A percentile compares a stretch with the other conserved stretches of the same genome.
Conservation (phyloP, 1,140 invertebrate species). For the Maniola jurtina region DNA sequence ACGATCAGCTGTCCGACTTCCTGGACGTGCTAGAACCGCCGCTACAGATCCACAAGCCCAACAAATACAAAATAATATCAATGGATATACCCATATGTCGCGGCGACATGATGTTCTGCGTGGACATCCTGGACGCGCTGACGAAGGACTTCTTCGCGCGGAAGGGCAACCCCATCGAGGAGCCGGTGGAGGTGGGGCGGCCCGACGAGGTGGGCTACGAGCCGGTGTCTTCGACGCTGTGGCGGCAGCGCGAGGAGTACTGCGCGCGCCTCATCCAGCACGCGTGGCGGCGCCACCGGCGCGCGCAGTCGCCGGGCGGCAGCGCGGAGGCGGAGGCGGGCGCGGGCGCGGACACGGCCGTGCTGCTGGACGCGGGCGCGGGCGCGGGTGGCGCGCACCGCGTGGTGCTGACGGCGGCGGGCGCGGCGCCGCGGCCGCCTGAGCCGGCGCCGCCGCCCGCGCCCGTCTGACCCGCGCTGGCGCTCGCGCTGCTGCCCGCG, state of each 20-base stretch:
- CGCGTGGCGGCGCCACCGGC: constrained; percentile 93
- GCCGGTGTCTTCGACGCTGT: constrained; percentile 94
- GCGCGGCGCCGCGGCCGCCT: constrained; percentile 77
- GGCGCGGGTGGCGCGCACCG: constrained; percentile 76
- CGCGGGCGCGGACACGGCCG: constrained; percentile 85
- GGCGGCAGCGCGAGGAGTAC: constrained; percentile 97
- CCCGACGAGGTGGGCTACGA: constrained; percentile 93
- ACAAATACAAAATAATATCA: constrained; percentile 98
- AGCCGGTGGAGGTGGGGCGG: constrained; percentile 90
- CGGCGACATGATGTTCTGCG: constrained; percentile 97
- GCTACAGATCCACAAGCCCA: constrained; percentile 97
- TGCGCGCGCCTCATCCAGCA: constrained; percentile 96
- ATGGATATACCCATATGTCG: constrained; percentile 99
- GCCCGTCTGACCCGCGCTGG: constrained; percentile 68
- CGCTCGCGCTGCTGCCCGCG: constrained; percentile 73
- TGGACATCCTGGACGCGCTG: constrained; percentile 97
- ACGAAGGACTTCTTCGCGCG: constrained; percentile 97
- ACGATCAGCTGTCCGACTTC: constrained; percentile 96
- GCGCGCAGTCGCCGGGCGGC: constrained; percentile 79
- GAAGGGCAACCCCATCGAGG: constrained; percentile 95
- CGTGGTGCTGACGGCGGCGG: constrained; percentile 92
- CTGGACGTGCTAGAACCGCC: constrained; percentile 96
- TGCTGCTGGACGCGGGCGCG: constrained; percentile 54
- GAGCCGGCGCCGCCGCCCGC: constrained; percentile 64
- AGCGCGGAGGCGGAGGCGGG: constrained; percentile 39